Base-by-base conservation (phyloP, 1,140 invertebrate species). In the Drosophila parvula region DNA sequence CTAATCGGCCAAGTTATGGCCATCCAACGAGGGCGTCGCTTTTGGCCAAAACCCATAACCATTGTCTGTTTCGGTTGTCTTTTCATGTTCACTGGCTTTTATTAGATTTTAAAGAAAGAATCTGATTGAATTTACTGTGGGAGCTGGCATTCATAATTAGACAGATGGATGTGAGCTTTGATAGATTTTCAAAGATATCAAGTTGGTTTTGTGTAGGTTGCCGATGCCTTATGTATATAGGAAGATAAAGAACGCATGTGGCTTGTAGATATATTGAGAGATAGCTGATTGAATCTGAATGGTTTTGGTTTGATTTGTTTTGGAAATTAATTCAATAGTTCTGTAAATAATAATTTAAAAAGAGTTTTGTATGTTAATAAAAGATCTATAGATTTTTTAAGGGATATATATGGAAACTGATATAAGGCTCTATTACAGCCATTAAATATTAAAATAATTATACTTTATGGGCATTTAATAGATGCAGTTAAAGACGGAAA, bases 1-100 rank as follows among this genome's bases (percentile, higher is more conserved):
- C 84, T 78, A 83, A 88, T 89, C 83, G 83, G 41, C 61, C 74
- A 73, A 57, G 68, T 82, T 86, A 82, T 88, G 82, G 82, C 43
- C 81, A 70, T 74, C 71, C 47, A 63, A 82, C 62, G 80, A 77
- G 81, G 76, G 83, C 83, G 78, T 86, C 79, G 68, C 53, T 55
- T 83, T 70, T 89, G 83, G 79, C 44, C 83, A 88, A 88, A 83
- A 77, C 68, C 76, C 83, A 88, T 85, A 71, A 63, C 51, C 48
- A 71, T 88, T 61, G 34, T 59, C 61, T 89, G 57, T 82, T 48
- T 59, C 22, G 51, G 51, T 38, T 34, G 48, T 47, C 45, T 60
- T 47, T 59, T 43, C 50, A 44, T 70, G 64, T 70, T 44, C 18
- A 40, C 67, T 58, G 65, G 43, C 48, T 63, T 82, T 88, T 70